Conservation (phyloP, 2,888 invertebrate species). For the Flabesymbios commensalis region DNA sequence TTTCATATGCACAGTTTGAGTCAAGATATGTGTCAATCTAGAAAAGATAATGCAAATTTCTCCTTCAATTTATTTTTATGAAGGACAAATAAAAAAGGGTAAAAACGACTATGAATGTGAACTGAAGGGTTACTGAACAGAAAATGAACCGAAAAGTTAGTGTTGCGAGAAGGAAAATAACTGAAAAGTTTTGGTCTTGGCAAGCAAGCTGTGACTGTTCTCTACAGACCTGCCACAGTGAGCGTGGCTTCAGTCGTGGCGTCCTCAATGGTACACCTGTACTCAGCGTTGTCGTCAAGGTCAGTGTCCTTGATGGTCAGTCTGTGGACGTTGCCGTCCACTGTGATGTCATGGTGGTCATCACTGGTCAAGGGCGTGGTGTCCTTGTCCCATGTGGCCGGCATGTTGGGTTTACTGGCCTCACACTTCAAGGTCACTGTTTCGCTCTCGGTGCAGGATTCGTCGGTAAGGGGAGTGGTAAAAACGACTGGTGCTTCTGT, state of each 20-base stretch:
- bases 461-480: slow-evolving; percentile 49
- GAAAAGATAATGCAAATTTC: no score
- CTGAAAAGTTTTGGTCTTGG: no score
- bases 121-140: no score
- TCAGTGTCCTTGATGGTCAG: slow-evolving; percentile 41
- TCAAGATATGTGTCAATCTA: no score
- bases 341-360: slow-evolving; percentile 29
- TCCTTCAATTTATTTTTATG: no score
- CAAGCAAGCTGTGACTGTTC: no score
- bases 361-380: slow-evolving; percentile 6
- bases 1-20: no score
- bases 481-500: slow-evolving; percentile 75
- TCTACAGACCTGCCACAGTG: no score
- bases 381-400: slow-evolving; percentile 77
- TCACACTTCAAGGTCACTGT: slow-evolving; percentile 73
- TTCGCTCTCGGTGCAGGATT: slow-evolving; percentile 41
- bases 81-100: no score
- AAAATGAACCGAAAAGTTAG: no score
- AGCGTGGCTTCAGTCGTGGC: neutral
- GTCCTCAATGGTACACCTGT: slow-evolving; percentile 24
- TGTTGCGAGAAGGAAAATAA: no score
- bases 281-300: slow-evolving; percentile 43
- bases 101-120: no score
- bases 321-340: slow-evolving; percentile 42
- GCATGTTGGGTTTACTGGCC: slow-evolving; percentile 75